These are phyloP conservation scores for Eulimnadia texana DNA, from an alignment of 1,140 invertebrate species.

Conservation along the genomic window DNA sequence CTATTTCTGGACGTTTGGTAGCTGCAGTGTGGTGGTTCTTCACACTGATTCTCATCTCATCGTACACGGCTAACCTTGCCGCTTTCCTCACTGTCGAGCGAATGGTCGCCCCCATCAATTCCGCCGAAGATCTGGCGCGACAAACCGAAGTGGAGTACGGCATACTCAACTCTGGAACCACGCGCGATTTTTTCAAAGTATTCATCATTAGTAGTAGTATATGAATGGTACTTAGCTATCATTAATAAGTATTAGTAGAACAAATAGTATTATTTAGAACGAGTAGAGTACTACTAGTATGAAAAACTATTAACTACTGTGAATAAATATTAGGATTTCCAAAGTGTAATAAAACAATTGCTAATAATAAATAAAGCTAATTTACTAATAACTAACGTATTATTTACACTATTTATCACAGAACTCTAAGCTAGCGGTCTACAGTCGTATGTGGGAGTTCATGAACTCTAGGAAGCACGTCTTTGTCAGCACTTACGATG, in stretches of 20 bases:
- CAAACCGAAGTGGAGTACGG: conserved; percentile 95
- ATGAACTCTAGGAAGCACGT: conserved; percentile 74
- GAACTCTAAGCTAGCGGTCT: conserved; percentile 76
- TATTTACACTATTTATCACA: conserved; percentile 31
- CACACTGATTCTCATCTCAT: conserved; percentile 92
- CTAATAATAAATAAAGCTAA: no score
- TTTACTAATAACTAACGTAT: neutral
- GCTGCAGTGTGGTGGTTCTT: conserved; percentile 99
- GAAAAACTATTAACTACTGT: no score
- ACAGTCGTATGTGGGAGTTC: conserved; percentile 89
- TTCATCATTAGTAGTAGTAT: conserved; percentile 17
- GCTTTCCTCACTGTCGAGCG: conserved; percentile 92
- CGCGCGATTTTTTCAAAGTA: conserved; percentile 85
- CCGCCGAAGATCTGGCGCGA: conserved; percentile 77
- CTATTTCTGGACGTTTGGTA: conserved; percentile 83
- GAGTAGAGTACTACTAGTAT: no score
- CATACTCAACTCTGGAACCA: conserved; percentile 68
- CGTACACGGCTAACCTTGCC: conserved; percentile 94
- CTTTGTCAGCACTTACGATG: conserved; percentile 64
- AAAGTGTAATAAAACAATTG: no score
- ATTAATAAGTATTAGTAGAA: no score
- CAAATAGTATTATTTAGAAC: no score
- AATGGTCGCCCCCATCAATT: conserved; percentile 88
- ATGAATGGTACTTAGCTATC: no score
- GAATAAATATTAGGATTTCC: no score